These are phyloP conservation scores for Agrilus planipennis DNA, from an alignment of 1,140 invertebrate species.

Conservation along the genomic window DNA sequence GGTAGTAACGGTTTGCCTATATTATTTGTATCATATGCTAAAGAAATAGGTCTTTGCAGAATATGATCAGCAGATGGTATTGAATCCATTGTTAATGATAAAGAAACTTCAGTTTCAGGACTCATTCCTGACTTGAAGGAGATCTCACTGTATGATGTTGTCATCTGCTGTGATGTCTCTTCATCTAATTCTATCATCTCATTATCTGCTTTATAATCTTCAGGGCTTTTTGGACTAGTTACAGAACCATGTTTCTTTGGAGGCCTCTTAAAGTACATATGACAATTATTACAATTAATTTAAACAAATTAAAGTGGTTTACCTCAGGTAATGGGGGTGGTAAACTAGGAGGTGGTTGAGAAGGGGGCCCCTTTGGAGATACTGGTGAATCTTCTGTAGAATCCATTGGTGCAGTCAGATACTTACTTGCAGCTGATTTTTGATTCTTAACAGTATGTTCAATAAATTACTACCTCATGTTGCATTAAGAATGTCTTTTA, in stretches of 20 bases:
- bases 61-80: constrained; percentile 22
- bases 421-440: too few species aligned
- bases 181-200: constrained; percentile 29
- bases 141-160: constrained; percentile 78
- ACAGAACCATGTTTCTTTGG: constrained; percentile 5
- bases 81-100: constrained; percentile 21
- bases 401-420: constrained; percentile 4
- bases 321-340: constrained; percentile 3
- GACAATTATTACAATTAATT: neutral
- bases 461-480: too few species aligned
- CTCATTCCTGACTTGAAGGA: constrained; percentile 59
- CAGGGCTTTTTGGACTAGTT: constrained; percentile 10
- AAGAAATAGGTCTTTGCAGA: constrained; percentile 23
- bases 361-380: constrained; percentile 1
- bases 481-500: too few species aligned
- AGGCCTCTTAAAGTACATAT: constrained; percentile 1
- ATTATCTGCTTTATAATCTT: constrained; percentile 8
- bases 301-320: neutral
- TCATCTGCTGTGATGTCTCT: constrained; percentile 48
- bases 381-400: constrained; percentile 1
- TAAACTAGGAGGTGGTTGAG: constrained; percentile 1
- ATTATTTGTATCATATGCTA: constrained; percentile 20
- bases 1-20: constrained; percentile 35
- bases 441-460: too few species aligned
- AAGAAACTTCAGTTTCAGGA: constrained; percentile 33